Percentiles rank a stretch among this genome's conserved stretches.
These are phyloP conservation scores for Galerucella nymphaeae DNA, from an alignment of 2,888 invertebrate species.

Conservation along the genomic window DNA sequence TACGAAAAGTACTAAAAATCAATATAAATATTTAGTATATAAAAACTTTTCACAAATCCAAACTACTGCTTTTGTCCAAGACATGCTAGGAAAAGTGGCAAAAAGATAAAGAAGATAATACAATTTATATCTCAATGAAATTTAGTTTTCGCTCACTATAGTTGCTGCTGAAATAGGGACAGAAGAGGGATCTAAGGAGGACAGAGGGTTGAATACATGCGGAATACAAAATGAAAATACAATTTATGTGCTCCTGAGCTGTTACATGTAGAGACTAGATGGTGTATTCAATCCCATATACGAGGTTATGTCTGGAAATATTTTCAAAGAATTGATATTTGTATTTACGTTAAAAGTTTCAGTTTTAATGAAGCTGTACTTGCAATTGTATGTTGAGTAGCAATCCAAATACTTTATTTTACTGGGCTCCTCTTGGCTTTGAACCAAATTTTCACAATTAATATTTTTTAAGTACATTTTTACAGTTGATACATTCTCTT, in stretches of 20 bases:
- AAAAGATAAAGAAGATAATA: slow-evolving; percentile 15
- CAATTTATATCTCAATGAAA: slow-evolving; percentile 22
- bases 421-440: too few relatives aligned
- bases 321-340: neutral
- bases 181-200: slow-evolving; percentile 18
- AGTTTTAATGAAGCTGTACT: too few relatives aligned
- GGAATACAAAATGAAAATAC: slow-evolving; percentile 47
- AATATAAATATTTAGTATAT: neutral
- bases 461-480: too few relatives aligned
- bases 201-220: slow-evolving; percentile 39
- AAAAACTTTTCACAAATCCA: neutral
- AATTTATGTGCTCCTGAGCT: slow-evolving; percentile 41
- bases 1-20: neutral
- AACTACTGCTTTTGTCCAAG: neutral
- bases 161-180: slow-evolving; percentile 15
- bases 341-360: too few relatives aligned
- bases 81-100: slow-evolving; percentile 15
- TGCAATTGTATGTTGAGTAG: too few relatives aligned
- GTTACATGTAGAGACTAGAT: slow-evolving; percentile 20
- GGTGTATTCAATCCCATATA: slow-evolving; percentile 22
- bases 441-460: too few relatives aligned
- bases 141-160: slow-evolving; percentile 10
- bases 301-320: slow-evolving; percentile 2
- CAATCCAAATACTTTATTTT: too few relatives aligned
- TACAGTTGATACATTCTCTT: too few relatives aligned